These are phyloP conservation scores for Hycleus cichorii DNA, from an alignment of 1,140 invertebrate genomes.

Conservation along the genomic window DNA sequence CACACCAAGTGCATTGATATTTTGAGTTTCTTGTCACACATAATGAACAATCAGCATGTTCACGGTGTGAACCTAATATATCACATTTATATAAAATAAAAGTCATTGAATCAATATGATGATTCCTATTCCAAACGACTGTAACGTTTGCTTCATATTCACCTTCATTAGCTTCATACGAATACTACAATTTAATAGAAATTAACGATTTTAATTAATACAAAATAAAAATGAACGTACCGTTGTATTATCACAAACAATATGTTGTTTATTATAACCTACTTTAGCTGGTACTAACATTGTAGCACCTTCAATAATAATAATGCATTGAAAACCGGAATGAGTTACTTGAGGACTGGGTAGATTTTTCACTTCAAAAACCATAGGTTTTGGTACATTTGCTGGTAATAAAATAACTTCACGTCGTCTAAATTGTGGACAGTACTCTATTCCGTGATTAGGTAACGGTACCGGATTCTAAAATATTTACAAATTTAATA, in stretches of 20 bases:
- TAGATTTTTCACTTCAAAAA: constrained; percentile 82
- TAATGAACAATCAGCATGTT: constrained; percentile 88
- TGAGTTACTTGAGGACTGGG: constrained; percentile 79
- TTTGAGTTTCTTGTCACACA: constrained; percentile 82
- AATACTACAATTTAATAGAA: constrained; percentile 53
- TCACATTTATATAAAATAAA: constrained; percentile 93
- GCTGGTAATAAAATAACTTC: constrained; percentile 70
- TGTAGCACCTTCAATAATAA: constrained; percentile 84
- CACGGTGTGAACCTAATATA: constrained; percentile 82
- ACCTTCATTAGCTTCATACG: constrained; percentile 76
- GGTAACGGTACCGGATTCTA: constrained; percentile 64
- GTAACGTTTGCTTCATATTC: constrained; percentile 84
- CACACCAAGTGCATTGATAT: constrained; percentile 91
- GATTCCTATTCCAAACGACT: constrained; percentile 87
- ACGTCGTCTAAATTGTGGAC: constrained; percentile 68
- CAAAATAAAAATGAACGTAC: constrained; percentile 32
- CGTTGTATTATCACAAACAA: constrained; percentile 84
- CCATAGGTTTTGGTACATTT: constrained; percentile 80
- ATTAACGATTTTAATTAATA: background rate
- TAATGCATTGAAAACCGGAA: constrained; percentile 83
- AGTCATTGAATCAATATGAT: constrained; percentile 82
- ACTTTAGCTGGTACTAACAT: constrained; percentile 80
- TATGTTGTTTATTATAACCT: constrained; percentile 63
- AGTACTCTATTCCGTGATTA: constrained; percentile 67
- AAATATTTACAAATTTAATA: constrained; percentile 26